Conservation (phyloP, 2,113 vertebrate species). For the Reinhardtius hippoglossoides region DNA sequence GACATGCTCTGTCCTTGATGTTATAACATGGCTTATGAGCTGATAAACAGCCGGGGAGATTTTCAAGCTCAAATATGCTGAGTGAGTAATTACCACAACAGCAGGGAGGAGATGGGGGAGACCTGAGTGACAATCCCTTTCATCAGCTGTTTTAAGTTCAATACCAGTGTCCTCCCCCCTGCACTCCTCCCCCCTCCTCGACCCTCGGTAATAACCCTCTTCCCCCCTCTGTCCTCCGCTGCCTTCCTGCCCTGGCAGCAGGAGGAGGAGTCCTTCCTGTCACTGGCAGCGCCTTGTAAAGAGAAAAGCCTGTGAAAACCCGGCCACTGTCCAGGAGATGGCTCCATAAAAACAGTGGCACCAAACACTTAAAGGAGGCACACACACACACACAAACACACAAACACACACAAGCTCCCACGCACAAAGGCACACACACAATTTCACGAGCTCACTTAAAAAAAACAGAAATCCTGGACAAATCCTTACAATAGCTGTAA, state of each 20-base stretch:
- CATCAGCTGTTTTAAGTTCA: slow-evolving; percentile 80
- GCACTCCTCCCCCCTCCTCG: slow-evolving; percentile 5
- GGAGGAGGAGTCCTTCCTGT: slow-evolving; percentile 82
- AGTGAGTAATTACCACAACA: slow-evolving; percentile 70
- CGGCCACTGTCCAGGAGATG: slow-evolving; percentile 78
- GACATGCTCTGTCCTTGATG: not conserved
- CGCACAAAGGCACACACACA: slow-evolving; percentile 19
- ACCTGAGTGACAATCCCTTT: slow-evolving; percentile 72
- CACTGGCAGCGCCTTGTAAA: slow-evolving; percentile 74
- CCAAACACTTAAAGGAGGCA: slow-evolving; percentile 62
- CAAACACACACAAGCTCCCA: slow-evolving; percentile 7
- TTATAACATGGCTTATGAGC: not conserved
- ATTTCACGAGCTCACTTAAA: not conserved
- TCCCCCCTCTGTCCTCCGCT: slow-evolving; percentile 65
- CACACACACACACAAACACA: slow-evolving; percentile 18
- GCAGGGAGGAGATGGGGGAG: slow-evolving; percentile 63
- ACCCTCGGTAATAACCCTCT: slow-evolving; percentile 66
- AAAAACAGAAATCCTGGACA: not conserved
- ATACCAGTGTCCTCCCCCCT: slow-evolving; percentile 58
- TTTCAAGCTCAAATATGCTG: slow-evolving; percentile 58
- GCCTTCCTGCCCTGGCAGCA: slow-evolving; percentile 75
- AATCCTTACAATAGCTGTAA: not conserved
- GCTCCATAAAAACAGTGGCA: slow-evolving; percentile 78
- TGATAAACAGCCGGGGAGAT: not conserved
- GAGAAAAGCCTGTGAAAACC: slow-evolving; percentile 79